Conservation (phyloP, 2,113 vertebrate genomes). For the Heterotis niloticus region DNA sequence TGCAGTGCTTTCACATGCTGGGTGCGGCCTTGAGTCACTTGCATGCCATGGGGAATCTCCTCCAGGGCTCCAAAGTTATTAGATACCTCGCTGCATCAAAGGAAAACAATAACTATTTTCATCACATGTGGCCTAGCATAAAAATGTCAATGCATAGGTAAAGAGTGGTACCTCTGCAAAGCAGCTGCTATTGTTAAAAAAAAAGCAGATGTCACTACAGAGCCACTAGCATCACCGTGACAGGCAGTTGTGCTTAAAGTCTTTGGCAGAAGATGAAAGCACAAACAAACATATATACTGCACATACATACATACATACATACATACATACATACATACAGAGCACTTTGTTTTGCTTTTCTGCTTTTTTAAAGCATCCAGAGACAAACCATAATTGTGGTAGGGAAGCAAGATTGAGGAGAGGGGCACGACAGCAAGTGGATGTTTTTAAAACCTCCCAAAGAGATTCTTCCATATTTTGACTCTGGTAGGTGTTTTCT, state of each 20-base stretch:
- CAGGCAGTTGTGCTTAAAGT: slow-evolving; percentile 63
- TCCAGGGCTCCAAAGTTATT: slow-evolving; percentile 26
- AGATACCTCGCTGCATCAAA: slow-evolving; percentile 49
- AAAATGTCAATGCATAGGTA: slow-evolving; percentile 35
- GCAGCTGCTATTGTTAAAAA: slow-evolving; percentile 66
- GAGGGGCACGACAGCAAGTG: not conserved
- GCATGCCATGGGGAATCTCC: not conserved
- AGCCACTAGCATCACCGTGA: slow-evolving; percentile 49
- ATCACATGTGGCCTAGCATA: slow-evolving; percentile 47
- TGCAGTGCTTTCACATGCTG: not conserved
- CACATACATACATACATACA: slow-evolving; percentile 49
- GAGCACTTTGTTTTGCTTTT: slow-evolving; percentile 58
- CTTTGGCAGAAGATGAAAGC: slow-evolving; percentile 68
- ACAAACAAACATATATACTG: slow-evolving; percentile 61
- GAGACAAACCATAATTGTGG: slow-evolving; percentile 51
- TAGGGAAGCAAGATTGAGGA: slow-evolving; percentile 34
- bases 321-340: slow-evolving; percentile 57
- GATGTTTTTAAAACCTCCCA: slow-evolving; percentile 52
- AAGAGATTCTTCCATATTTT: slow-evolving; percentile 51
- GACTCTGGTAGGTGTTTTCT: slow-evolving; percentile 45
- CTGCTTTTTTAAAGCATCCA: slow-evolving; percentile 57
- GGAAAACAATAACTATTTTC: slow-evolving; percentile 56
- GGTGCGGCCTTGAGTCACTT: not conserved
- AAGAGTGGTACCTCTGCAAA: slow-evolving; percentile 57
- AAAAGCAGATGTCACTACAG: slow-evolving; percentile 52